Base-by-base conservation (phyloP, 2,797 vertebrate species). In the Dendrocincla tyrannina region DNA sequence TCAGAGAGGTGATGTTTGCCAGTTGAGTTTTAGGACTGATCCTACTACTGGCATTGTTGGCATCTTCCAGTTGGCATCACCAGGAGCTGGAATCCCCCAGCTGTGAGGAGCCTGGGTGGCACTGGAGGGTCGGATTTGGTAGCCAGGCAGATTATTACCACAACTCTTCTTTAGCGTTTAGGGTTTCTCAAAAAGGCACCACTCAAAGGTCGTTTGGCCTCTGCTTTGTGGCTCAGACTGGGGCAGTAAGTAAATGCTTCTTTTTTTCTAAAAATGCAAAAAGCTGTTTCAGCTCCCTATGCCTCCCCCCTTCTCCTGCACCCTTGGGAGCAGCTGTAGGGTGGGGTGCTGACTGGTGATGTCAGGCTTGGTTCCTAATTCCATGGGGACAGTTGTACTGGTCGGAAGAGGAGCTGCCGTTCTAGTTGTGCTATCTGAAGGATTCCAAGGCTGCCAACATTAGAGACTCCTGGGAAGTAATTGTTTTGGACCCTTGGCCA, bases 11-110 rank as follows among this genome's bases (percentile, higher is more conserved):
- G 35, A 15, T n/a, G 7, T 30, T 37, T 32, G 3, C 20, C 50
- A 16, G 30, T 50, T 44, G 46, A 35, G 33, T 15, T 64, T 17
- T 37, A 50, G 46, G 59, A n/a, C 17, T 25, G 28, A 37, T 52
- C 3, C 2, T 4, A 4, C 17, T 2, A 2, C 3, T 1, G 5
- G 19, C 19, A 10, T 33, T 10, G 8, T 27, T 5, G 63, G 23
- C 23, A 42, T 28, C 23, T 27, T 27, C n/a, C 37, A 32, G 39
- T 27, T 46, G 69, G 33, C 17, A 39, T 46, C 52, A 11, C 46
- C 17, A 13, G 2, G 16, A n/a, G 30, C 30, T 64, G 10, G 35
- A 35, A 1, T 12, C 3, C 0, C 23, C 28, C 10, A 27, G 33
- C 30, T 53, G 37, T 35, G 32, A 56, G 56, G 41, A 5, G 14